Evolutionary conservation across 2,113 vertebrate genomes (phyloP).

Genomic region (Brachypodius melanocephalos): DNA sequence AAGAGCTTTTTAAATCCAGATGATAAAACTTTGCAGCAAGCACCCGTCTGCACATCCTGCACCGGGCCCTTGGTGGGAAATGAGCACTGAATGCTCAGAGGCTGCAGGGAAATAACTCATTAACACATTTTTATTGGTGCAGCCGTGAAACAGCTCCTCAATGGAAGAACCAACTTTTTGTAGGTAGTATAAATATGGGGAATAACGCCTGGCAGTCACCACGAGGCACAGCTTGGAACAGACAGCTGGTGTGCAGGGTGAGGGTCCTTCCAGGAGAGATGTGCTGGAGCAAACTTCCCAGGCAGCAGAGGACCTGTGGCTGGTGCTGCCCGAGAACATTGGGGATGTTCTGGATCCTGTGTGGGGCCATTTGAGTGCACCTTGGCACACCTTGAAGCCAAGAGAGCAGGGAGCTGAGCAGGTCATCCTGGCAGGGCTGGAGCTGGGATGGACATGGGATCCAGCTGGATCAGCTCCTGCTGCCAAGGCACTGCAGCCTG

Average conservation of each 20-base stretch:
- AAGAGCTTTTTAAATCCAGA: background rate
- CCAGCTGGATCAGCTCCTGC: background rate
- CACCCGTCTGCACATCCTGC: rapidly evolving
- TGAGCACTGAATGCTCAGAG: rapidly evolving
- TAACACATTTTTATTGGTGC: background rate
- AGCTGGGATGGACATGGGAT: background rate
- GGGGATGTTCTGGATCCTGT: background rate
- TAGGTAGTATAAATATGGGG: background rate
- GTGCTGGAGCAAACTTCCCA: background rate
- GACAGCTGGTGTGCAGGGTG: background rate
- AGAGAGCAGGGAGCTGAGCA: background rate
- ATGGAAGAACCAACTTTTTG: background rate
- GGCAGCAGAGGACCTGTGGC: background rate
- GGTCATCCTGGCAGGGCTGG: background rate
- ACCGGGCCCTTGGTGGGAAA: background rate
- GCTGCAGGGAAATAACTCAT: background rate
- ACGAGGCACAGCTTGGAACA: rapidly evolving
- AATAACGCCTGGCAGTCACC: background rate
- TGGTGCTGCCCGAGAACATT: rapidly evolving
- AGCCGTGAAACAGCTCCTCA: background rate
- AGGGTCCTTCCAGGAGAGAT: background rate
- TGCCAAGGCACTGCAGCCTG: background rate
- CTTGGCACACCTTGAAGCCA: background rate
- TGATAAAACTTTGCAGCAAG: background rate
- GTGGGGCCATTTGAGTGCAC: background rate